These are phyloP conservation scores for Orchesella cincta DNA, from an alignment of 1,140 invertebrate genomes.

Conservation along the genomic window DNA sequence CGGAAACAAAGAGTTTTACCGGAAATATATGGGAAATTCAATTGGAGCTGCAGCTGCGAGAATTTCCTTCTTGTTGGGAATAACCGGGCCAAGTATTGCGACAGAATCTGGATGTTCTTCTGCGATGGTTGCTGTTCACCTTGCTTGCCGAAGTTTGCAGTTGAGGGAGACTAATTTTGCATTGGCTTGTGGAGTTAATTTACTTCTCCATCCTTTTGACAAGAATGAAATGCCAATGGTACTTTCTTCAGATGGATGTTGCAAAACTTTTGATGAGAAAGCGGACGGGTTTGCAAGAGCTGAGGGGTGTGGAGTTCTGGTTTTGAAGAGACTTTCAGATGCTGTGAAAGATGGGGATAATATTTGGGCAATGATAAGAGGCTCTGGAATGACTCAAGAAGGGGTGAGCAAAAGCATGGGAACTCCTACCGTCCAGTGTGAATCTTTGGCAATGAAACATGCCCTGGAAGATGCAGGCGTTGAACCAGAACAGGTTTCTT, in stretches of 20 bases:
- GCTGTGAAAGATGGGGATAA: no score
- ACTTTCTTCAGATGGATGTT: not conserved
- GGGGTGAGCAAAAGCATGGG: not conserved
- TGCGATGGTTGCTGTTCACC: not conserved
- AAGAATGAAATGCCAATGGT: not conserved
- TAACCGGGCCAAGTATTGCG: not conserved
- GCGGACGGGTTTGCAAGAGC: no score
- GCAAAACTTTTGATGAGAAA: constrained; percentile 19
- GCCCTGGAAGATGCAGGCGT: not conserved
- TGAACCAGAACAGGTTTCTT: not conserved
- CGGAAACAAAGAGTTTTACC: not conserved
- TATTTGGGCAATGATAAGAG: not conserved
- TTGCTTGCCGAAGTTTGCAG: not conserved
- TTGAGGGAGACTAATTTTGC: not conserved
- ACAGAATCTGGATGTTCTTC: constrained; percentile 11
- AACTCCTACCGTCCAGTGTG: constrained; percentile 2
- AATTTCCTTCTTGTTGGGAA: not conserved
- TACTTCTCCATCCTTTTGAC: constrained; percentile 15
- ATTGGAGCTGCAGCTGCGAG: not conserved
- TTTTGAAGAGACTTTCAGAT: no score
- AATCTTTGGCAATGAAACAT: not conserved
- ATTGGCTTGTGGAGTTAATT: not conserved
- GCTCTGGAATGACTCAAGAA: not conserved
- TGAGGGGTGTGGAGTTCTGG: no score
- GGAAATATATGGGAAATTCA: constrained; percentile 11